Evolutionary conservation across 2,797 vertebrate genomes (phyloP).

Genomic region (Gymnothorax javanicus): DNA sequence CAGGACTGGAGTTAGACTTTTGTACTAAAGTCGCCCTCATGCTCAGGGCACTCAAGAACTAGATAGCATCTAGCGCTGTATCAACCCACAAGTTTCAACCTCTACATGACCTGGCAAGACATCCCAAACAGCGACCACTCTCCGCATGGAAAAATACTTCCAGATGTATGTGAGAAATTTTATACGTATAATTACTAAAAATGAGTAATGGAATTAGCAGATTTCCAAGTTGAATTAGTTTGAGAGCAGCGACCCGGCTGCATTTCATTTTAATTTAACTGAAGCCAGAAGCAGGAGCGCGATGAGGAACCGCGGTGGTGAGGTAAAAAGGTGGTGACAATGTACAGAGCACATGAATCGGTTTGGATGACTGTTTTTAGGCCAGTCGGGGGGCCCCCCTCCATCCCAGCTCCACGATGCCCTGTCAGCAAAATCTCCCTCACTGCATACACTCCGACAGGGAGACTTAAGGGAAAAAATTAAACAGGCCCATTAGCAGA

Average conservation of each 20-base stretch:
- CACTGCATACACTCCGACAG: background rate
- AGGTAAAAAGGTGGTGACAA: background rate
- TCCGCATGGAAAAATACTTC: too few species aligned
- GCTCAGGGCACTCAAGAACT: too few species aligned
- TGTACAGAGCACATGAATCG: background rate
- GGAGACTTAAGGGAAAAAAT: background rate
- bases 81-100: too few species aligned
- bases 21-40: too few species aligned
- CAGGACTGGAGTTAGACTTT: too few species aligned
- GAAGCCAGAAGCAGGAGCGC: background rate
- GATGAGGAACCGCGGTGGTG: background rate
- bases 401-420: background rate
- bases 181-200: background rate
- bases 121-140: too few species aligned
- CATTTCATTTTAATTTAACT: background rate
- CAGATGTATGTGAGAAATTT: too few species aligned
- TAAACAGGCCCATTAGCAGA: background rate
- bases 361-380: background rate
- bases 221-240: background rate
- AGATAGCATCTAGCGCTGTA: too few species aligned
- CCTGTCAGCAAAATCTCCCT: background rate
- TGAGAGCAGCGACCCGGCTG: background rate
- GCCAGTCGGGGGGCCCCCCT: background rate
- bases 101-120: too few species aligned
- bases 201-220: constrained; percentile 2